A percentile compares a stretch with the other conserved stretches of the same genome.
These are phyloP conservation scores for Neotoma lepida DNA, from an alignment of 2,113 vertebrate genomes.

Conservation along the genomic window DNA sequence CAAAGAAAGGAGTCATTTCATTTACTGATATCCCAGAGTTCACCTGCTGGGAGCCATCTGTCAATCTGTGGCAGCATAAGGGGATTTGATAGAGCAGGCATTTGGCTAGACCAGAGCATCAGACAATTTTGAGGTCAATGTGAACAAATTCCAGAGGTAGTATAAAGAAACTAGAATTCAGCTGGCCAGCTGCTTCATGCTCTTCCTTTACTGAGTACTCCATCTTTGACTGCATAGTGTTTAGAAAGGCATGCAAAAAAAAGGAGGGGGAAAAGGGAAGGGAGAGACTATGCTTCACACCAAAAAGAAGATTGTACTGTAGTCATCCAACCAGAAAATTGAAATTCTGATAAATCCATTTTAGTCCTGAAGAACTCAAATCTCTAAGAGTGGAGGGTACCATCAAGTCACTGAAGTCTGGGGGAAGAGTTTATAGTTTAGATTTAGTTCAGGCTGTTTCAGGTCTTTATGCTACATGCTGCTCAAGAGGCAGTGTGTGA, in stretches of 20 bases:
- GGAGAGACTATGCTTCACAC: neutral
- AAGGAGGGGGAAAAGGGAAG: too few species aligned
- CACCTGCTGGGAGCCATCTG: constrained; percentile 74
- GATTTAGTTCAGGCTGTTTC: constrained; percentile 17
- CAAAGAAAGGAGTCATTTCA: constrained; percentile 51
- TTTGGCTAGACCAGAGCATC: constrained; percentile 8
- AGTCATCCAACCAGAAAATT: constrained; percentile 45
- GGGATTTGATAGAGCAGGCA: constrained; percentile 17
- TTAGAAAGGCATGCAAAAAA: neutral
- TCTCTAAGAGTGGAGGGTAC: constrained; percentile 35
- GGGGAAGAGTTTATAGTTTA: constrained; percentile 45
- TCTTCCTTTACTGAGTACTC: neutral
- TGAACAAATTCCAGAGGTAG: constrained; percentile 54
- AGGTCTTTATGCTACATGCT: neutral
- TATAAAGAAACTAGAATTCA: constrained; percentile 30
- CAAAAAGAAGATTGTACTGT: neutral
- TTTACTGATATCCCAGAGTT: constrained; percentile 37
- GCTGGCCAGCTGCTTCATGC: neutral
- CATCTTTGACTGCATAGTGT: neutral
- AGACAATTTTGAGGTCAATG: neutral
- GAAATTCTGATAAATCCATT: constrained; percentile 45
- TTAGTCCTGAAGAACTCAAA: neutral
- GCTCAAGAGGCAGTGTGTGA: neutral
- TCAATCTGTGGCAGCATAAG: neutral
- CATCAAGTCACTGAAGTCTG: neutral